A percentile compares a stretch with the other conserved stretches of the same genome.
Conservation (phyloP, 2,113 vertebrate genomes). For the Nothoprocta pentlandii region DNA sequence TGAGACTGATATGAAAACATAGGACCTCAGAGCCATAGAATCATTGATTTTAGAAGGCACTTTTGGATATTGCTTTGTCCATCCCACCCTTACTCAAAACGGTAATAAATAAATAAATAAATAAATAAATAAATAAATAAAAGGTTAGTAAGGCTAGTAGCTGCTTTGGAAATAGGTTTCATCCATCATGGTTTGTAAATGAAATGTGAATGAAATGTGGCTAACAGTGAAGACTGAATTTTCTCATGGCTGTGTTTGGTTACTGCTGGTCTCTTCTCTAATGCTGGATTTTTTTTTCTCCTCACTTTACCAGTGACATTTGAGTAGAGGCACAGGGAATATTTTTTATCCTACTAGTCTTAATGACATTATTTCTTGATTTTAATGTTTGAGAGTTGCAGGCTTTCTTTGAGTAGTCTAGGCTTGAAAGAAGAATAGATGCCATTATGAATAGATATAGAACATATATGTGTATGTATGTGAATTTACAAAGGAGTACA, state of each 20-base stretch:
- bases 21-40: background rate
- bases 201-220: constrained; percentile 1
- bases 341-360: background rate
- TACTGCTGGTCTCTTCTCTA: background rate
- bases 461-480: background rate
- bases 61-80: background rate
- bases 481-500: background rate
- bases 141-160: background rate
- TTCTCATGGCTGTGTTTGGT: background rate
- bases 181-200: background rate
- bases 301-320: background rate
- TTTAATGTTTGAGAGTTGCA: background rate
- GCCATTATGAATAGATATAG: background rate
- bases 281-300: background rate
- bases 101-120: too few species aligned
- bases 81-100: background rate
- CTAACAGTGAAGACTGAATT: background rate
- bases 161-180: background rate
- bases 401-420: background rate
- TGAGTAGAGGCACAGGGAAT: background rate
- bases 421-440: background rate
- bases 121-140: too few species aligned
- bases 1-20: background rate
- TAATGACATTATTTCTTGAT: background rate
- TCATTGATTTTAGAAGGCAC: background rate